Evolutionary conservation across 1,140 invertebrate species (phyloP).

Genomic region (Lineus longissimus): DNA sequence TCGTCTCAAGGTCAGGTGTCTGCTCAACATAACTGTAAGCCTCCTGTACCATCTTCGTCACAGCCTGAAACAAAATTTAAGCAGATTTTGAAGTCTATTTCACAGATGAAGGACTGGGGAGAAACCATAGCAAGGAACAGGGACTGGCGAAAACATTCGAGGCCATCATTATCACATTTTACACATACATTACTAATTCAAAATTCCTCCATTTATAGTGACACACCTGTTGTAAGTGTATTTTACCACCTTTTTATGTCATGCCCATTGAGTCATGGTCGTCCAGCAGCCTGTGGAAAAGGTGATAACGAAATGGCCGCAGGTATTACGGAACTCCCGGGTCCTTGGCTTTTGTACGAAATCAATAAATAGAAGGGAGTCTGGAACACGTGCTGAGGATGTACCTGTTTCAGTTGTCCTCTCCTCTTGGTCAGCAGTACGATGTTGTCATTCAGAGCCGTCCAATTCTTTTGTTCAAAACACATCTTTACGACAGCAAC

Average conservation of each 20-base stretch:
- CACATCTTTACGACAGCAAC: slow-evolving; percentile 93
- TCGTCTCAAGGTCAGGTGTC: slow-evolving; percentile 78
- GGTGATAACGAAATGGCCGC: too few species aligned
- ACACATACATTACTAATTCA: neutral
- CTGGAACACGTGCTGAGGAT: too few species aligned
- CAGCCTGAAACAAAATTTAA: slow-evolving; percentile 65
- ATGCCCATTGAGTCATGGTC: too few species aligned
- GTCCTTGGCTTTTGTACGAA: too few species aligned
- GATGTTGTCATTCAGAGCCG: slow-evolving; percentile 91
- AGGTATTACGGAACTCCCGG: too few species aligned
- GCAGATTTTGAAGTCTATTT: too few species aligned
- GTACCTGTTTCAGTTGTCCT: slow-evolving; percentile 87
- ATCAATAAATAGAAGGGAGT: too few species aligned
- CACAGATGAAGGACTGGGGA: too few species aligned
- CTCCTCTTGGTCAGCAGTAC: slow-evolving; percentile 85
- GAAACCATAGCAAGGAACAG: neutral
- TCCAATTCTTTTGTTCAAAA: slow-evolving; percentile 88
- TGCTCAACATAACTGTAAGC: slow-evolving; percentile 90
- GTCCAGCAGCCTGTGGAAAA: too few species aligned
- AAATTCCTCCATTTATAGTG: too few species aligned
- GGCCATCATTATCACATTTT: slow-evolving; percentile 7
- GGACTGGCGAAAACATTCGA: neutral
- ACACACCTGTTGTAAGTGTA: too few species aligned
- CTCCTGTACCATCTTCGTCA: slow-evolving; percentile 99
- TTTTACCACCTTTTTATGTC: too few species aligned